Conservation (phyloP, 2,797 vertebrate genomes). For the Micropoecilia bifurca region DNA sequence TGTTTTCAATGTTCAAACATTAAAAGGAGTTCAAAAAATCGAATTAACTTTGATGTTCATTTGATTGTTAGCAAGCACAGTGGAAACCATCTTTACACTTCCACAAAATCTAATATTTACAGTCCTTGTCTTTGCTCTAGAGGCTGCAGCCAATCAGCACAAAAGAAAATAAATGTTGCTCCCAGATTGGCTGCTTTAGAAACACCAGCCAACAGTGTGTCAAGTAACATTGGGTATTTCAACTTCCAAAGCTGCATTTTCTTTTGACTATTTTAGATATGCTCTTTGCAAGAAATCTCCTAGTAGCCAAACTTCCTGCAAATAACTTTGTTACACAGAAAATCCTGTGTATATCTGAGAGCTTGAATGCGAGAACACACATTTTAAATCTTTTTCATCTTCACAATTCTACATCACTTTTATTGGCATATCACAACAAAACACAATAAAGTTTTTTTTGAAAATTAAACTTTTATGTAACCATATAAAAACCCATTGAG, state of each 20-base stretch:
- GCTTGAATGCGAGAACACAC: neutral
- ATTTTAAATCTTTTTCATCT: neutral
- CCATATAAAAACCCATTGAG: no score
- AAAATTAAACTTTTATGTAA: no score
- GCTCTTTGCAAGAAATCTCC: neutral
- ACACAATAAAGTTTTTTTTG: neutral
- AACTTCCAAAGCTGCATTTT: no score
- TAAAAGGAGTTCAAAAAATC: no score
- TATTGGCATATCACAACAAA: neutral
- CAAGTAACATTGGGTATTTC: no score
- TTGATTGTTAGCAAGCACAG: neutral
- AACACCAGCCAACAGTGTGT: no score
- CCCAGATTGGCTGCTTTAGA: no score
- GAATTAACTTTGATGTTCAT: no score
- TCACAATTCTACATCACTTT: neutral
- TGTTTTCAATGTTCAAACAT: no score
- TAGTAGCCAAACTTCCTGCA: neutral
- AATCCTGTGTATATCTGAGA: neutral
- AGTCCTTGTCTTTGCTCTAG: neutral
- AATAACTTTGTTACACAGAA: neutral
- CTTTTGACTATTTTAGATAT: neutral
- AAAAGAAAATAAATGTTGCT: no score
- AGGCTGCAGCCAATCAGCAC: no score
- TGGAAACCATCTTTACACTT: neutral
- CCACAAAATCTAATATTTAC: neutral